phyloP scores from a whole-genome alignment of 2,113 vertebrate genomes.

The Perca schrenkii region DNA sequence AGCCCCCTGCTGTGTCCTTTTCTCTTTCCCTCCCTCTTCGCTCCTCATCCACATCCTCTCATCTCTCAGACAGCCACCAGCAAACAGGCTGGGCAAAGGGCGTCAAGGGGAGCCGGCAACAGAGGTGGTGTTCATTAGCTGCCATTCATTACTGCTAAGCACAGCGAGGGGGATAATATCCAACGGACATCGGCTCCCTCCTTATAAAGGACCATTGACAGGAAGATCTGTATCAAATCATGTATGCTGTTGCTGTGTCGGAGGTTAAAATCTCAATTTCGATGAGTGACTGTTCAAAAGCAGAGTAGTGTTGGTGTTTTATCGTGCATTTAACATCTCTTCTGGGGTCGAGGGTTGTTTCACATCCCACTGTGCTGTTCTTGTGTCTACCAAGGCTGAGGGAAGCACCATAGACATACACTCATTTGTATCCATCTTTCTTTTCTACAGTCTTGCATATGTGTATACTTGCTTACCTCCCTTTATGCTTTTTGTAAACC shows the following conservation, averaged over 20 bases:
- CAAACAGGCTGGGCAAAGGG: conserved; percentile 44
- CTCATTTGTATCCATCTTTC: conserved; percentile 7
- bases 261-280: conserved; percentile 60
- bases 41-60: conserved; percentile 47
- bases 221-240: conserved; percentile 44
- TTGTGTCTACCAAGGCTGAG: conserved; percentile 15
- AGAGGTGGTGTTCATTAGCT: conserved; percentile 71
- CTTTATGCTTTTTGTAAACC: conserved; percentile 33
- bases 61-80: conserved; percentile 74
- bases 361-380: conserved; percentile 24
- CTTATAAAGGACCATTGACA: conserved; percentile 39
- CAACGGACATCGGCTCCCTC: conserved; percentile 41
- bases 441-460: not conserved
- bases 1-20: conserved; percentile 67
- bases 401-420: not conserved
- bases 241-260: conserved; percentile 18
- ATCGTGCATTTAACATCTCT: conserved; percentile 45
- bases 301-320: conserved; percentile 10
- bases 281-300: conserved; percentile 51
- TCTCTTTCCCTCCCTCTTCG: conserved; percentile 52
- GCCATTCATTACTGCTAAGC: conserved; percentile 69
- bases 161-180: conserved; percentile 67
- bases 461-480: conserved; percentile 13
- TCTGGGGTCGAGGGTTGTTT: conserved; percentile 6
- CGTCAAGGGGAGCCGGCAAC: conserved; percentile 36